Evolutionary conservation across 1,140 invertebrate species (phyloP).

Genomic region (Drosophila rhopaloa): DNA sequence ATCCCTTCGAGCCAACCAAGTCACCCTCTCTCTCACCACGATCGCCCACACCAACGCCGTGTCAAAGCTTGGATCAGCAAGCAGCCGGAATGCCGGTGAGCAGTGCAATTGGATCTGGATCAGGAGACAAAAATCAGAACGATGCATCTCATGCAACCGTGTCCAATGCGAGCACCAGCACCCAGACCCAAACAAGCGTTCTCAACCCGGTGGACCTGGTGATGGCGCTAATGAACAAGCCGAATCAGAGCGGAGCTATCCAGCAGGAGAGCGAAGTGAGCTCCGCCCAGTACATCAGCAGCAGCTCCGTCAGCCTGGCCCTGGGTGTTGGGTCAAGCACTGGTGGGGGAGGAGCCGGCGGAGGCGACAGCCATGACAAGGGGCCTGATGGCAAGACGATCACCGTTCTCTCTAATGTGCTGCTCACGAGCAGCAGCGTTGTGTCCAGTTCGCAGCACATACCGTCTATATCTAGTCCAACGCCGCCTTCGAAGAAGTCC

Average conservation of each 20-base stretch:
- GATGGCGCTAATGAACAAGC: slow-evolving; percentile 84
- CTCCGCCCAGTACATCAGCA: slow-evolving; percentile 65
- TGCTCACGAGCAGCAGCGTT: slow-evolving; percentile 60
- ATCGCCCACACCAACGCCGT: slow-evolving; percentile 73
- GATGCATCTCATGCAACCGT: slow-evolving; percentile 19
- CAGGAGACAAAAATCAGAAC: slow-evolving; percentile 44
- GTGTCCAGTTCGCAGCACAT: slow-evolving; percentile 70
- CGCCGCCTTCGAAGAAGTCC: slow-evolving; percentile 50
- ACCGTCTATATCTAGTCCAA: slow-evolving; percentile 79
- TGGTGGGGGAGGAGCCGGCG: slow-evolving; percentile 6
- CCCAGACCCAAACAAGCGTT: slow-evolving; percentile 49
- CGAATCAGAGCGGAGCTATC: slow-evolving; percentile 44
- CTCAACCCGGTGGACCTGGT: slow-evolving; percentile 80
- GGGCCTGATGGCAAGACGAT: slow-evolving; percentile 56
- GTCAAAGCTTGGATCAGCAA: slow-evolving; percentile 46
- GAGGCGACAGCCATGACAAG: slow-evolving; percentile 48
- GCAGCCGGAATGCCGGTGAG: slow-evolving; percentile 1
- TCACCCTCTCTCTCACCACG: slow-evolving; percentile 88
- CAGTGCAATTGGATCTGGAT: slow-evolving; percentile 10
- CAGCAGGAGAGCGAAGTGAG: slow-evolving; percentile 64
- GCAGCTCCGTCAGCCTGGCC: slow-evolving; percentile 29
- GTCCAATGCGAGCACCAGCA: slow-evolving; percentile 41
- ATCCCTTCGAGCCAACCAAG: slow-evolving; percentile 95
- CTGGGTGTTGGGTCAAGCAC: slow-evolving; percentile 21
- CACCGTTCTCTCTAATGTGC: slow-evolving; percentile 79